Evolutionary conservation across 2,113 vertebrate species (phyloP), one percentile per base, ranked within the genome.

Genomic region (Falco punctatus): DNA sequence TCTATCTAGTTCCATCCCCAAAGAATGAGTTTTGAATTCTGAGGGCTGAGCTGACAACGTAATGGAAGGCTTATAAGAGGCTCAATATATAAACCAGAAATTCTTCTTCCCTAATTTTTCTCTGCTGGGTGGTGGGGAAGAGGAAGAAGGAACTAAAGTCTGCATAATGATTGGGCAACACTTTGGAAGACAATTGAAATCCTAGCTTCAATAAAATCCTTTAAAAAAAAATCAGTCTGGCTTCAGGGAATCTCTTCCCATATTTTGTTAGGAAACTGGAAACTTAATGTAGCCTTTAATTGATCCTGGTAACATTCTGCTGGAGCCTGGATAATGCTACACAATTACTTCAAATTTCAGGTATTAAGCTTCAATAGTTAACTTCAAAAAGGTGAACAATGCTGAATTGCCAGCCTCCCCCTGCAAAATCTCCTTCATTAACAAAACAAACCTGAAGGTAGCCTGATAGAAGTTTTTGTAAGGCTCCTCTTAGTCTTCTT

Each of bases 21-120:
- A 96, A 95, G 48, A 86, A 96, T 84, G 90, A 90, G 51, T 59
- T 95, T 94, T 91, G 69, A 94, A 90, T 89, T 86, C 77, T 88
- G 73, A 95, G 74, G 81, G 91, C 91, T 88, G 69, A 84, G 71
- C 33, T 89, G 73, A 87, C 94, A 97, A 74, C 86, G 66, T 96
- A 94, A 97, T 91, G 44, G 92, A 81, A 97, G 89, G 46, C 70
- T 97, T 92, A 70, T 94, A 77, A 59, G 49, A 85, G 54, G 14
- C 42, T 83, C 20, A 20, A 42, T 94, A 96, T 75, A 49, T 85
- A 83, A 88, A 55, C 20, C 69, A 94, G 55, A 94, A 94, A 95
- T 66, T 65, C 22, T 69, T 91, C 52, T 30, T 90, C 3, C 11
- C 32, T 88, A 58, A 46, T 83, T 93, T 94, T 91, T 70, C n/a